phyloP scores from a whole-genome alignment of 2,113 vertebrate species.

The Periophthalmodon schlosseri region DNA sequence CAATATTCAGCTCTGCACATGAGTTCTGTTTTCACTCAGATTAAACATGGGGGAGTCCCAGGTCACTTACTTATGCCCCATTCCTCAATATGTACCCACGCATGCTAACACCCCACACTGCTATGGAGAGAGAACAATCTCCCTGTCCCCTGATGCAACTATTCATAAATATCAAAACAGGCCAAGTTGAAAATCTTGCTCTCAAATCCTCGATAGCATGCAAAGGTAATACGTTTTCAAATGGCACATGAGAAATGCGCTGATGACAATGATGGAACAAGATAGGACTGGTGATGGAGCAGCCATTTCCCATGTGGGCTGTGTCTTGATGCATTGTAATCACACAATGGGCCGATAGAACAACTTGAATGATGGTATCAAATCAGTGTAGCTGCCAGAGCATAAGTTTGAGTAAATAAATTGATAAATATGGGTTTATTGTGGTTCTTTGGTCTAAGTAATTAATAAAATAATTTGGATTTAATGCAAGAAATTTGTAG shows the following conservation, averaged over 20 bases:
- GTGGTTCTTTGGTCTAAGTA: background rate
- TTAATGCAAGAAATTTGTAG: too few species aligned
- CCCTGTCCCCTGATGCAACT: constrained; percentile 60
- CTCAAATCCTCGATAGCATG: constrained; percentile 62
- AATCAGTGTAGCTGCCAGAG: constrained; percentile 13
- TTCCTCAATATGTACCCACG: constrained; percentile 51
- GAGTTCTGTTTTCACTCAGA: constrained; percentile 71
- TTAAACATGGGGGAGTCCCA: constrained; percentile 74
- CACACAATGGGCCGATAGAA: constrained; percentile 44
- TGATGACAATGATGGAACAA: constrained; percentile 70
- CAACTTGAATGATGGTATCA: constrained; percentile 50
- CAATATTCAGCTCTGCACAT: constrained; percentile 67
- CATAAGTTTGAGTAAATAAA: constrained; percentile 28
- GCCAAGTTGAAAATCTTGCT: constrained; percentile 57
- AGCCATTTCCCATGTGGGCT: constrained; percentile 47
- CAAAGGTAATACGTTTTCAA: constrained; percentile 64
- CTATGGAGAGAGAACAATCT: constrained; percentile 54
- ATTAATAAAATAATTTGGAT: background rate
- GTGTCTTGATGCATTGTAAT: constrained; percentile 59
- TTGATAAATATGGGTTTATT: background rate
- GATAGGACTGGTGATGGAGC: constrained; percentile 64
- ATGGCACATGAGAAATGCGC: constrained; percentile 66
- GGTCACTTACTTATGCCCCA: constrained; percentile 72
- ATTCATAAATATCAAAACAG: constrained; percentile 71
- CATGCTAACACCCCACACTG: constrained; percentile 34